These are phyloP conservation scores for Mechanitis messenoides DNA, from an alignment of 2,888 invertebrate genomes.

Conservation along the genomic window DNA sequence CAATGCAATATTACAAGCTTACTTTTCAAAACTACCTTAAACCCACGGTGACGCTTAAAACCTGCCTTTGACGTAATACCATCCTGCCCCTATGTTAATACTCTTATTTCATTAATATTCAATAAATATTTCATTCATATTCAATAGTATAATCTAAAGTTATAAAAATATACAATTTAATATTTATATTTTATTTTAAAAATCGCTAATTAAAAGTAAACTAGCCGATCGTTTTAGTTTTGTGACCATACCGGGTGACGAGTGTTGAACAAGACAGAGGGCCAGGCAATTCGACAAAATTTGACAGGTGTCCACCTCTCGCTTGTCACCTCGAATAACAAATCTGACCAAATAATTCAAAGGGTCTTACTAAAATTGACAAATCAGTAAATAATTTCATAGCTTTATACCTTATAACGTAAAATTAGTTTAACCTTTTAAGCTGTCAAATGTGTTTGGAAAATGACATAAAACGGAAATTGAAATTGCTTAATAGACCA, in stretches of 20 bases:
- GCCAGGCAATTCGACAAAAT: slow-evolving; percentile 54
- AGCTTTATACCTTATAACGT: neutral
- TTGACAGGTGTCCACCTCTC: slow-evolving; percentile 49
- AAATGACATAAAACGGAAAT: slow-evolving; percentile 11
- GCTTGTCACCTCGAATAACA: slow-evolving; percentile 25
- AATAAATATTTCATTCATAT: too few relatives aligned
- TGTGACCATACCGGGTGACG: slow-evolving; percentile 20
- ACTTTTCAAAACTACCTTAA: too few relatives aligned
- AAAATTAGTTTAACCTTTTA: neutral
- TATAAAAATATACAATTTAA: too few relatives aligned
- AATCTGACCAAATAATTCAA: slow-evolving; percentile 16
- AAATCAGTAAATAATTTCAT: slow-evolving; percentile 13
- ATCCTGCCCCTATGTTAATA: too few relatives aligned
- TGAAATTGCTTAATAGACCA: neutral
- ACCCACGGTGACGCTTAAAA: too few relatives aligned
- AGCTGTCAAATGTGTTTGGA: neutral
- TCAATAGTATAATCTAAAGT: too few relatives aligned
- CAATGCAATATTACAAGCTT: too few relatives aligned
- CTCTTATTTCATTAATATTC: too few relatives aligned
- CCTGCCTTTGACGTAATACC: too few relatives aligned
- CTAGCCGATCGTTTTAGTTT: slow-evolving; percentile 12
- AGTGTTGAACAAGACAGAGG: slow-evolving; percentile 45
- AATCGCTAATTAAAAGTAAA: too few relatives aligned
- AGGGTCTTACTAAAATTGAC: slow-evolving; percentile 7
- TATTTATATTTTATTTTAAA: too few relatives aligned